These are phyloP conservation scores for Grapholita molesta DNA, from an alignment of 1,140 invertebrate species.

Conservation along the genomic window DNA sequence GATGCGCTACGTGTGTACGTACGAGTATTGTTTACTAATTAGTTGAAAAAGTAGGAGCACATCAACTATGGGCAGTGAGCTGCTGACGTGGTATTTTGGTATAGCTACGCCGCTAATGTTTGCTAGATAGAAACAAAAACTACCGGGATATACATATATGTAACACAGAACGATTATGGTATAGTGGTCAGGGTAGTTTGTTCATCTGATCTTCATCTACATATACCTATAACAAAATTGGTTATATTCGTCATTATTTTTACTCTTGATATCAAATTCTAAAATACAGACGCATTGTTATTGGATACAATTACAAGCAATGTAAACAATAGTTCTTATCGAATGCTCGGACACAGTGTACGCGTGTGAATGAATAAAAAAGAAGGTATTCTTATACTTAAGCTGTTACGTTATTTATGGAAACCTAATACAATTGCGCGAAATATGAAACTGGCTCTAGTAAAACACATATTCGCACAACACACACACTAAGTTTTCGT, in stretches of 20 bases:
- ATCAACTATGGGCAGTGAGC: not conserved
- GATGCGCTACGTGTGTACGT: slow-evolving; percentile 9
- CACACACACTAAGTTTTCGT: not conserved
- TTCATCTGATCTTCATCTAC: too few relatives aligned
- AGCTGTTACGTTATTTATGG: not conserved
- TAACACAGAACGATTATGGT: too few relatives aligned
- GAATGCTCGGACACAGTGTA: not conserved
- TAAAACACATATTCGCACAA: not conserved
- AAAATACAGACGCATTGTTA: too few relatives aligned
- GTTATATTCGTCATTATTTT: too few relatives aligned
- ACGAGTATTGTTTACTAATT: not conserved
- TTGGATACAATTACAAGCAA: not conserved
- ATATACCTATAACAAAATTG: too few relatives aligned
- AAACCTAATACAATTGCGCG: not conserved
- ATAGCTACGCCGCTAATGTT: too few relatives aligned
- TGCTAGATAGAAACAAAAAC: too few relatives aligned
- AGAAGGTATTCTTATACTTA: too few relatives aligned
- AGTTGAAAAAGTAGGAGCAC: not conserved
- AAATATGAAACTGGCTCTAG: not conserved
- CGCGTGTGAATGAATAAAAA: not conserved
- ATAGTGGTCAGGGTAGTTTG: too few relatives aligned
- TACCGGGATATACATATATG: too few relatives aligned
- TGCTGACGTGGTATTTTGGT: too few relatives aligned
- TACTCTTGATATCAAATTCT: too few relatives aligned
- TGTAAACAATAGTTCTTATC: not conserved